Evolutionary conservation across 2,797 vertebrate genomes (phyloP), one percentile per base, ranked within the genome.

Genomic region (Antrozous pallidus): DNA sequence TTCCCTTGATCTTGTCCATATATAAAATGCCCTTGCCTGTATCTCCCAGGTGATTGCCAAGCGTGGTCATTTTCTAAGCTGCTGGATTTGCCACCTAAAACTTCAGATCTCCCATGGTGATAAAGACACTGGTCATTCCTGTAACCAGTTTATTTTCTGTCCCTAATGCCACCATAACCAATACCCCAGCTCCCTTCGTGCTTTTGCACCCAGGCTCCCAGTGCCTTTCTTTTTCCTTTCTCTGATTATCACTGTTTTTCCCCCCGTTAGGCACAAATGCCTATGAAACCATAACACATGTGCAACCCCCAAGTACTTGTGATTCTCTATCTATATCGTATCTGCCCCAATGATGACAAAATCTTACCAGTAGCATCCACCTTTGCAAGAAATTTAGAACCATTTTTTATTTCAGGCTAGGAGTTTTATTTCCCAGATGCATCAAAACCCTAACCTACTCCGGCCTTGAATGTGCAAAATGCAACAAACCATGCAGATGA

Each of bases 281-380:
- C 9, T 18, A 14, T 38, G 61, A 33, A 36, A 70, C n/a, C 0
- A 0, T 14, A 16, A 40, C 56, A n/a, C 26, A 1, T 2, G 2
- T 31, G 40, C 8, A 10, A 14, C 1, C 38, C n/a, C 20, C 40
- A 9, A 6, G 18, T 58, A 56, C 40, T 49, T 69, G 31, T 0
- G 8, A 45, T 56, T 65, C 33, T 20, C 58, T 56, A 38, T 56
- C 70, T 56, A 24, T 56, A 11, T 47, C 47, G 6, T 51, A 65
- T 26, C 20, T 47, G 31, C 2, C 51, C 40, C n/a, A 8, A 14
- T 36, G 40, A 63, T 45, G 28, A 49, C 36, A 31, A 87, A 36
- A 36, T 73, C 22, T 45, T 24, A 47, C 40, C 54, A 61, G 51
- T 16, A 61, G 40, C 28, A 71, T 42, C 31, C 11, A 33, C 31